These are phyloP conservation scores for Seira ritae DNA, from an alignment of 2,888 invertebrate species.

Conservation along the genomic window DNA sequence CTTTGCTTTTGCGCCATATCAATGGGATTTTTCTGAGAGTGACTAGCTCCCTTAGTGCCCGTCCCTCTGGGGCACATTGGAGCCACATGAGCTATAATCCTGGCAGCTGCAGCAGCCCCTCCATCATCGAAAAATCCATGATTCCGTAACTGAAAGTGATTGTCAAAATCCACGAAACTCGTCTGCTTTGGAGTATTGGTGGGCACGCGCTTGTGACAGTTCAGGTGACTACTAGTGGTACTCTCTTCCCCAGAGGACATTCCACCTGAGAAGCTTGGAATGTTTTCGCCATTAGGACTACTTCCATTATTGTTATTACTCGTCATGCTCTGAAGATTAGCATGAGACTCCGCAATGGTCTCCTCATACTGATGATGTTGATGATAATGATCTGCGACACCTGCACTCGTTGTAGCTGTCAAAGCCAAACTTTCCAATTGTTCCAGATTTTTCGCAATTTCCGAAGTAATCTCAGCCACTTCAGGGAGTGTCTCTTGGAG, in stretches of 20 bases:
- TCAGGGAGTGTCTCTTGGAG: slow-evolving; percentile 72
- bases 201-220: slow-evolving; percentile 62
- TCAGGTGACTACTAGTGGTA: slow-evolving; percentile 38
- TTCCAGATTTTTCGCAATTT: slow-evolving; percentile 70
- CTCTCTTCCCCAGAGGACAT: slow-evolving; percentile 39
- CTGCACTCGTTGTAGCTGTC: slow-evolving; percentile 36
- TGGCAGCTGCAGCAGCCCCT: slow-evolving; percentile 63
- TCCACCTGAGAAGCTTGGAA: slow-evolving; percentile 48
- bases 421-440: slow-evolving; percentile 66
- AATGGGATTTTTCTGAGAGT: slow-evolving; percentile 52
- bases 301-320: slow-evolving; percentile 10
- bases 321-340: not conserved
- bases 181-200: slow-evolving; percentile 71
- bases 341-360: slow-evolving; percentile 23
- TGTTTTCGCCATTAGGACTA: slow-evolving; percentile 28
- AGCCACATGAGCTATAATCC: slow-evolving; percentile 69
- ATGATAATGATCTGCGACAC: slow-evolving; percentile 23
- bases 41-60: slow-evolving; percentile 37
- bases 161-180: slow-evolving; percentile 70
- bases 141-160: slow-evolving; percentile 65
- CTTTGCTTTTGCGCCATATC: slow-evolving; percentile 72
- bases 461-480: slow-evolving; percentile 71
- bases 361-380: slow-evolving; percentile 31
- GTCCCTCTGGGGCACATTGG: slow-evolving; percentile 62
- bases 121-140: slow-evolving; percentile 60